Base-by-base conservation (phyloP, 2,113 vertebrate species). In the Leuciscus idus region DNA sequence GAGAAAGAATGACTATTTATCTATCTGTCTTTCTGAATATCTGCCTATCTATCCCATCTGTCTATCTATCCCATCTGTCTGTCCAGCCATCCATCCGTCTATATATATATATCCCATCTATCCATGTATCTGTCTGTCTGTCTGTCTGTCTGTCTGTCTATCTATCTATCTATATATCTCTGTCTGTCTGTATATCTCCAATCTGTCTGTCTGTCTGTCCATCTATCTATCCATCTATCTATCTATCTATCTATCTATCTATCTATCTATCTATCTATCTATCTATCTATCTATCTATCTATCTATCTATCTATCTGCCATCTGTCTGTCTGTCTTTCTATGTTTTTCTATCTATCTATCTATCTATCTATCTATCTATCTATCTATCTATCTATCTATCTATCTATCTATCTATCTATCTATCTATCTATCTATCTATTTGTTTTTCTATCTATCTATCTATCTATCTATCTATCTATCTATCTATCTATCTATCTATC, bases 391-490 rank as follows among this genome's bases (percentile, higher is more conserved):
- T 33, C 7, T 2, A 2, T 66, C 30, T 1, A 1, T 70, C 8
- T 0, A 0, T 36, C 8, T 1, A 4, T 36, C 30, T 3, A 4
- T 21, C 30, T 15, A 70, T 36, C 30, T 6, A 36, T 13, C 12
- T 0, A 2, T 36, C 66, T 0, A 0, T 21, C 8, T 1, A 0
- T 43, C 9, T 21, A 0, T 70, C 1, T 30, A 2, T 64, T 12
- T 4, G 3, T 17, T 12, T 7, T 0, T 66, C 28, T 28, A 0
- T 39, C 7, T 36, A 7, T 66, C 30, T 36, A 9, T 39, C 2
- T 4, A 4, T 70, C 30, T 1, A 0, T 36, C 11, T 6, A 6
- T 61, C 57, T 2, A 0, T 62, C 23, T 8, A 0, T 26, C 61
- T 0, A 4, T 26, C n/a, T 1, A 11, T 62, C 23, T 1, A 2